Evolutionary conservation across 2,888 invertebrate genomes (phyloP).

Genomic region (Sphaeridia pumilis): DNA sequence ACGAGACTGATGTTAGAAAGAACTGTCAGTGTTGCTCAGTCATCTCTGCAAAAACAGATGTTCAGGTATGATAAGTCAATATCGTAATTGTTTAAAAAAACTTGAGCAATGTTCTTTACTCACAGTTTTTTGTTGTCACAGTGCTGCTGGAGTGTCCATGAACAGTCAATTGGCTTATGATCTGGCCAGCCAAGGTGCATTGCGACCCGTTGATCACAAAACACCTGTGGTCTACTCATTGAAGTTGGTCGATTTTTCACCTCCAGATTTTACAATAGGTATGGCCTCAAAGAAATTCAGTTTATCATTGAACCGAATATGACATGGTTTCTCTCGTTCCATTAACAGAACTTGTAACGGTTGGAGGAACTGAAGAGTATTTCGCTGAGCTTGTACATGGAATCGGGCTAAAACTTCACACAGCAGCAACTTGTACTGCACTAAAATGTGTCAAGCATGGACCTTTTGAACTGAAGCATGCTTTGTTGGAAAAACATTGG

Average conservation of each 20-base stretch:
- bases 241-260: slow-evolving; percentile 65
- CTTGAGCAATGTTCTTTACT: no score
- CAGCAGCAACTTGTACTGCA: slow-evolving; percentile 65
- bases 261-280: slow-evolving; percentile 78
- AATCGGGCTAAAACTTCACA: slow-evolving; percentile 64
- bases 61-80: slow-evolving; percentile 74
- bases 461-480: slow-evolving; percentile 60
- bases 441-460: slow-evolving; percentile 74
- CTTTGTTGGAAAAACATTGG: slow-evolving; percentile 75
- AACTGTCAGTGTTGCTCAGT: slow-evolving; percentile 66
- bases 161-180: slow-evolving; percentile 84
- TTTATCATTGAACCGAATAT: no score
- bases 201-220: slow-evolving; percentile 58
- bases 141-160: slow-evolving; percentile 56
- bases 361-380: slow-evolving; percentile 72
- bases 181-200: slow-evolving; percentile 65
- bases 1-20: slow-evolving; percentile 56
- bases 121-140: no score
- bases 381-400: slow-evolving; percentile 69
- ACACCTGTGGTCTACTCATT: slow-evolving; percentile 73
- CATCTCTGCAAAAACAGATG: slow-evolving; percentile 75
- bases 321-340: no score
- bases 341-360: slow-evolving; percentile 65
- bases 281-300: slow-evolving; percentile 25
- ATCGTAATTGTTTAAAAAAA: no score